Evolutionary conservation across 2,888 invertebrate genomes (phyloP), one percentile per base, ranked within the genome.

Genomic region (Ypsolopha scabrella): DNA sequence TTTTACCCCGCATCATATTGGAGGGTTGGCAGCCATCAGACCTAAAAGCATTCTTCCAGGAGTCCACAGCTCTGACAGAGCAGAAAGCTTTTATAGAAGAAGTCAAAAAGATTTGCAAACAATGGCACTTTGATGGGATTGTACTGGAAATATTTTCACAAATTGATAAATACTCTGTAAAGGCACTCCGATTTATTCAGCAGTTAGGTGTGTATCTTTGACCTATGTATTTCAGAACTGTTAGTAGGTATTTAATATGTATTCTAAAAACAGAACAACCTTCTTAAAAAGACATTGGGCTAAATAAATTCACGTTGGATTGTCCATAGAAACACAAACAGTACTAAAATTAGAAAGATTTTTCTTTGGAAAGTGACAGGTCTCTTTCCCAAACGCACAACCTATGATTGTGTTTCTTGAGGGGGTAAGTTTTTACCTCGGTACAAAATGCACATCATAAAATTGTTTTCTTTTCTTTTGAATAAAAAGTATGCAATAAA

Each of bases 81-180:
- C 90, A 91, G 57, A 87, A 88, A 51, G 90, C 91, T 50, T 87
- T 97, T 10, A 90, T 91, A 14, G 87, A 91, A 39, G 86, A 90
- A 48, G 87, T 98, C 0, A 87, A 91, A 39, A 90, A 92, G 55
- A 87, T 90, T 10, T 91, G 92, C 56, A 88, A 93, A 86, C 89
- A 91, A 54, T 90, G 94, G 79, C 89, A 91, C 57, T 96, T 98
- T 76, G 92, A 95, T 77, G 99, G 99, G 0, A 90, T 94, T 39
- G 96, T 97, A 0, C 70, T 99, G 4, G 98, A 99, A 80, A 89
- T 97, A 50, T 95, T 97, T 91, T 92, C 94, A 13, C 95, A 83
- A 60, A 76, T 83, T 50, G 86, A 85, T 48, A 96, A 77, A 85
- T 96, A 67, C 90, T 93, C 62, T 88, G 93, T 60, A 82, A 92